Evolutionary conservation across 2,113 vertebrate species (phyloP).

Genomic region (Uropsilus gracilis): DNA sequence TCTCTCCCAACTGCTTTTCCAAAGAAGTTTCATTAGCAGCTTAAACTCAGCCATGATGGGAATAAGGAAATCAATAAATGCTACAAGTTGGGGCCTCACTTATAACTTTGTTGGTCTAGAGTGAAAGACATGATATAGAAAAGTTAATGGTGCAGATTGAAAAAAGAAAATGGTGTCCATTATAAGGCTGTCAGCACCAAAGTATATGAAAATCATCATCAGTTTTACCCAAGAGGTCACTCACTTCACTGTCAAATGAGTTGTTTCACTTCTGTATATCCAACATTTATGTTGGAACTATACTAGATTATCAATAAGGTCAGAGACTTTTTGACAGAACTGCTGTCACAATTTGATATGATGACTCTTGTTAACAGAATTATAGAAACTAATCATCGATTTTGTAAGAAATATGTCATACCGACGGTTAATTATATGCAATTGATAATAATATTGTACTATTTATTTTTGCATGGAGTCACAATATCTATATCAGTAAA

Average conservation of each 20-base stretch:
- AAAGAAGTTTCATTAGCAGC: background rate
- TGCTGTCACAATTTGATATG: background rate
- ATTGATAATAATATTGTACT: background rate
- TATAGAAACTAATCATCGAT: background rate
- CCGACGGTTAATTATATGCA: background rate
- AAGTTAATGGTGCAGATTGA: background rate
- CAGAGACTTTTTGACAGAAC: background rate
- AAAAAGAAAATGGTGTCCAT: background rate
- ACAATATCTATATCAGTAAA: background rate
- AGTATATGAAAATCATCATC: conserved; percentile 1
- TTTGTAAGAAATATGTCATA: background rate
- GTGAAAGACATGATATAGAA: background rate
- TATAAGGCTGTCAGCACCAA: background rate
- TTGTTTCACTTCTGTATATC: background rate
- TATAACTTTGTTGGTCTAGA: background rate
- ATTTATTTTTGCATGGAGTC: background rate
- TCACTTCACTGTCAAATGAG: background rate
- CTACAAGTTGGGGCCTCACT: background rate
- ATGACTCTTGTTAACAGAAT: background rate
- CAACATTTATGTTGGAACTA: background rate
- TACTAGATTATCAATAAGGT: background rate
- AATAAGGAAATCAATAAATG: background rate
- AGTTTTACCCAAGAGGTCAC: background rate
- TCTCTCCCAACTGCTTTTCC: background rate
- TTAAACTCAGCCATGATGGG: background rate